Conservation (phyloP, 1,140 invertebrate genomes). For the Eulimnadia texana region DNA sequence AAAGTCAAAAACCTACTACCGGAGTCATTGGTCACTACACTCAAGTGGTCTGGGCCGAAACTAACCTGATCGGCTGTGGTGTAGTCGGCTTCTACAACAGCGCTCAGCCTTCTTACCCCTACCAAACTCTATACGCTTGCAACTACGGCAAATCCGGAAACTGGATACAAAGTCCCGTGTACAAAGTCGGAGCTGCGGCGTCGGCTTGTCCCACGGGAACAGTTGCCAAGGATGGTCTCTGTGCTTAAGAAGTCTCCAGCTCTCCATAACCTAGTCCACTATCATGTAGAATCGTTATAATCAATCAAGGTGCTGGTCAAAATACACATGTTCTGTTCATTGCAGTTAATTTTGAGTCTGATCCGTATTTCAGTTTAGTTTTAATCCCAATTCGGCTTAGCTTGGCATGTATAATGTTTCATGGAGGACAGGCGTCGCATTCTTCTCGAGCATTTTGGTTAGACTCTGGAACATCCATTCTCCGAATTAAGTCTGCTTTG, state of each 20-base stretch:
- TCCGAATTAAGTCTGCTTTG: too few species aligned
- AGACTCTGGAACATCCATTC: too few species aligned
- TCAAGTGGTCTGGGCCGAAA: slow-evolving; percentile 22
- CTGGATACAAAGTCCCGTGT: not conserved
- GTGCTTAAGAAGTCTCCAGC: not conserved
- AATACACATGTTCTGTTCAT: too few species aligned
- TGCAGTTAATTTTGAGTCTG: too few species aligned
- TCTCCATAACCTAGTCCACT: too few species aligned
- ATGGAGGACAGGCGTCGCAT: too few species aligned
- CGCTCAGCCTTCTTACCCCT: not conserved
- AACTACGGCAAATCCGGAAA: slow-evolving; percentile 8
- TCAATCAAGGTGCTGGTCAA: too few species aligned
- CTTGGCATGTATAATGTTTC: too few species aligned
- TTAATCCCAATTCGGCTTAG: too few species aligned
- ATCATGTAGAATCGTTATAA: too few species aligned
- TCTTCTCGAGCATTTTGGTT: too few species aligned
- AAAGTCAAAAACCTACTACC: slow-evolving; percentile 16
- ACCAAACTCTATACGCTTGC: not conserved
- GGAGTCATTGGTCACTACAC: slow-evolving; percentile 16
- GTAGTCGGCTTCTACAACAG: slow-evolving; percentile 18
- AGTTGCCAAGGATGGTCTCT: slow-evolving; percentile 2
- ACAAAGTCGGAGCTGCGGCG: not conserved
- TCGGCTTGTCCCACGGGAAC: not conserved
- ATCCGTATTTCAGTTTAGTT: too few species aligned
- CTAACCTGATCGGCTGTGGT: slow-evolving; percentile 22